phyloP scores from a whole-genome alignment of 2,888 invertebrate genomes.

The Drosophila histrio region DNA sequence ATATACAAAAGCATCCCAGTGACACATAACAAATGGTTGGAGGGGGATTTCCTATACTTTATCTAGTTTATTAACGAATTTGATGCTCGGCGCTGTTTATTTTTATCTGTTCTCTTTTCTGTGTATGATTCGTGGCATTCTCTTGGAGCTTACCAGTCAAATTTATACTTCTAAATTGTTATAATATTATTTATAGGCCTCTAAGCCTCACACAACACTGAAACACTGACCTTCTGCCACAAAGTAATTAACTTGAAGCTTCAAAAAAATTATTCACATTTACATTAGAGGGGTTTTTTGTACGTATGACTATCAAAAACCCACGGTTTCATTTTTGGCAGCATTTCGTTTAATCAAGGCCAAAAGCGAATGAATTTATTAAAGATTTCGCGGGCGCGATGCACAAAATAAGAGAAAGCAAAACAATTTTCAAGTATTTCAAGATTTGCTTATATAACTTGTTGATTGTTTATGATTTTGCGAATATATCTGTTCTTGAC shows the following conservation, averaged over 20 bases:
- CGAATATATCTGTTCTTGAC: conserved; percentile 1
- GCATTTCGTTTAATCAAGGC: conserved; percentile 57
- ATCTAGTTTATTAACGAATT: neutral
- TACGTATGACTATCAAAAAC: conserved; percentile 5
- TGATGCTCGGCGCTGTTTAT: neutral
- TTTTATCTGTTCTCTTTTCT: conserved; percentile 16
- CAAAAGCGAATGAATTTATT: conserved; percentile 38
- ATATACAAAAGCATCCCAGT: neutral
- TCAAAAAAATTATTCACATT: conserved; percentile 37
- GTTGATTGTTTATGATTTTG: conserved; percentile 8
- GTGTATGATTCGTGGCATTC: conserved; percentile 12
- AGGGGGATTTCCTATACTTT: neutral
- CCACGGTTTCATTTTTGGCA: conserved; percentile 35
- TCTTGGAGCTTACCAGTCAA: neutral
- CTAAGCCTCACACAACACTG: conserved; percentile 10
- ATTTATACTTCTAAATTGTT: neutral
- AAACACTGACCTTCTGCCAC: conserved; percentile 35
- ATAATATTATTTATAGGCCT: conserved; percentile 26
- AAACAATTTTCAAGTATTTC: conserved; percentile 16
- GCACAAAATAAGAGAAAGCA: conserved; percentile 16
- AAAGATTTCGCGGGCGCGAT: conserved; percentile 20
- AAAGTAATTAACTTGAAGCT: conserved; percentile 55
- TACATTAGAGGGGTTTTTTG: conserved; percentile 25
- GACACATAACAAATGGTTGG: neutral
- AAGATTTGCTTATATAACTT: conserved; percentile 32